Percentiles rank a stretch among this genome's conserved stretches.
These are phyloP conservation scores for Pocillopora grandis DNA, from an alignment of 92 coral and sea anemone genomes.

Conservation along the genomic window DNA sequence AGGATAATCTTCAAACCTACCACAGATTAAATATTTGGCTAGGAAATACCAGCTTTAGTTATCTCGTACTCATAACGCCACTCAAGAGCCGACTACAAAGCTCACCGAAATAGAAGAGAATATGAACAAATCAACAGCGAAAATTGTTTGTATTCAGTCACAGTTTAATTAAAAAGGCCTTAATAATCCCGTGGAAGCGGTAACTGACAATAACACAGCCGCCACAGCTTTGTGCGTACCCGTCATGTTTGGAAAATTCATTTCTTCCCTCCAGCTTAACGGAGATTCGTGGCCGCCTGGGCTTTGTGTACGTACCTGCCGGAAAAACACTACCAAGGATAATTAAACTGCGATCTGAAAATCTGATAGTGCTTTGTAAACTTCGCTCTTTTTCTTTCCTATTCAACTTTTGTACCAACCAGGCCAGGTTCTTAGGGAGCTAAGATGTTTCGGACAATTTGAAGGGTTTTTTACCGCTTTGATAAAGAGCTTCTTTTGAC, in stretches of 20 bases:
- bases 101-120: constrained; percentile 14
- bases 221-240: constrained; percentile 17
- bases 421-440: not conserved
- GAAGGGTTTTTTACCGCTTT: not conserved
- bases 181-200: constrained; percentile 42
- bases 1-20: constrained; percentile 5
- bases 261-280: constrained; percentile 36
- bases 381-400: not conserved
- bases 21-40: constrained; percentile 9
- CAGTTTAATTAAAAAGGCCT: constrained; percentile 45
- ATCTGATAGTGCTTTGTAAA: not conserved
- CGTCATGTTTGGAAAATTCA: constrained; percentile 42
- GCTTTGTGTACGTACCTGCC: constrained; percentile 30
- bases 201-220: constrained; percentile 19
- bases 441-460: not conserved
- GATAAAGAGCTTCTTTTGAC: constrained; percentile 44
- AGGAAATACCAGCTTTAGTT: not conserved
- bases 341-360: constrained; percentile 18
- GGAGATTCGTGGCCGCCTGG: constrained; percentile 18
- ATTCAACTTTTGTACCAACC: not conserved
- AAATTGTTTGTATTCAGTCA: constrained; percentile 35
- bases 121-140: constrained; percentile 45
- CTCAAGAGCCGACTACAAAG: constrained; percentile 8
- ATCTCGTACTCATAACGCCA: not conserved
- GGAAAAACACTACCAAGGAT: constrained; percentile 25